Percentiles rank a stretch among this genome's conserved stretches.
These are phyloP conservation scores for Lasioglossum leucozonium DNA, from an alignment of 2,888 invertebrate species.

Conservation along the genomic window DNA sequence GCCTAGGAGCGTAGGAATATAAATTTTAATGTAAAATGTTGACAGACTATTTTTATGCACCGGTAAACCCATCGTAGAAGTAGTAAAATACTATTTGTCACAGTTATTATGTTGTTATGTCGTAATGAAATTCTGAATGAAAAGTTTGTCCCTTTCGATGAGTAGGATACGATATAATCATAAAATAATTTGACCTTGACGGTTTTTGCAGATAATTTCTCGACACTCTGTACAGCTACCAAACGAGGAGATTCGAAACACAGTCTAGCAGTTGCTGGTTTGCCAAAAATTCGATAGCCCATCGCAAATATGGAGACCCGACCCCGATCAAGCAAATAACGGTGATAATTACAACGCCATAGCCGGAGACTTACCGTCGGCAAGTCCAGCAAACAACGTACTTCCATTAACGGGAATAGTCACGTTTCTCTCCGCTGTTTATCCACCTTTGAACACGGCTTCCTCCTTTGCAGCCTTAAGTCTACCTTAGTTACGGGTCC, in stretches of 20 bases:
- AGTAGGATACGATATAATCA: too few species aligned
- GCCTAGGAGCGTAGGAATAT: too few species aligned
- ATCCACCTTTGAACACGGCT: constrained; percentile 36
- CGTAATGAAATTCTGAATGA: too few species aligned
- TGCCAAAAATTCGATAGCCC: not conserved
- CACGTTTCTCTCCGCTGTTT: constrained; percentile 43
- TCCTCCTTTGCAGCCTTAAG: constrained; percentile 14
- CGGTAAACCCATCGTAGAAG: too few species aligned
- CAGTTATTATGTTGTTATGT: too few species aligned
- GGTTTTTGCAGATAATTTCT: too few species aligned
- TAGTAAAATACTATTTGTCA: too few species aligned
- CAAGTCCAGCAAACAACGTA: constrained; percentile 29
- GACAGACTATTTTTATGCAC: too few species aligned
- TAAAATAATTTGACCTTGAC: too few species aligned
- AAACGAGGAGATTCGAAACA: not conserved
- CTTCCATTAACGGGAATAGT: constrained; percentile 33
- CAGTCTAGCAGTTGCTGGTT: not conserved
- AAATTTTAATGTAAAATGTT: not conserved
- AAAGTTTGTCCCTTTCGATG: too few species aligned
- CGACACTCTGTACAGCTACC: too few species aligned
- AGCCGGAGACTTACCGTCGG: constrained; percentile 15
- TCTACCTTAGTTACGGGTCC: constrained; percentile 7
- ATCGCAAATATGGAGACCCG: not conserved
- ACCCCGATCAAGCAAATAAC: constrained; percentile 44
- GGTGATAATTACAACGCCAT: constrained; percentile 34